Base-by-base conservation (phyloP, 2,888 invertebrate species). In the Acleris sparsana region DNA sequence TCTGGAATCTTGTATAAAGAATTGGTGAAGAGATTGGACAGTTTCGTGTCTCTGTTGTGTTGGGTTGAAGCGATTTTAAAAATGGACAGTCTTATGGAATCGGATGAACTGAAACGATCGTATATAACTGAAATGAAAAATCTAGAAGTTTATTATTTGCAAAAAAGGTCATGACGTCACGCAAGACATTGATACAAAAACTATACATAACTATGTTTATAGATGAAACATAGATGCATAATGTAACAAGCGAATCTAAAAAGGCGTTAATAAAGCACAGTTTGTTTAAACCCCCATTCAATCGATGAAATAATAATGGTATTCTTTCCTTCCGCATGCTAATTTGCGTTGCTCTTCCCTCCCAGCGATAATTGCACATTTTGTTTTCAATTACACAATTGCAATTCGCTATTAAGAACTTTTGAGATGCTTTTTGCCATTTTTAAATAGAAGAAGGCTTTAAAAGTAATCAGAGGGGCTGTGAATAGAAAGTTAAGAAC, bases 1-100 rank as follows among this genome's bases (percentile, higher is more conserved):
- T 83, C 87, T 85, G 84, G 92, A 92, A 91, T 91, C 92, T 91
- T 90, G 88, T 89, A 86, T 83, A 80, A 84, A 82, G 90, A 89
- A 90, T 89, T 88, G 88, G 86, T 88, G 84, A 85, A 86, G 85
- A 86, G 91, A 89, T 90, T 89, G 87, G 86, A 83, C 84, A 75
- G 78, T 85, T 82, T 83, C 80, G 86, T 87, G 83, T 39, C 39
- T 39, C n/a, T 84, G 81, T 81, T 73, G 76, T 72, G 76, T 78
- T 83, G 74, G 46, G 46, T 17, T 70, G 49, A 65, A 75, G 80
- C 51, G 52, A 44, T 43, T 49, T 55, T 48, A 51, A 48, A 48
- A 46, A 39, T 13, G 3, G 39, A 39, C 9, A 33, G 11, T 39
- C 39, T 11, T 39, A 13, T 39, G 13, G 39, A 39, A 3, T 9